Evolutionary conservation across 2,113 vertebrate species (phyloP).

Genomic region (Trochalopteron elliotii): DNA sequence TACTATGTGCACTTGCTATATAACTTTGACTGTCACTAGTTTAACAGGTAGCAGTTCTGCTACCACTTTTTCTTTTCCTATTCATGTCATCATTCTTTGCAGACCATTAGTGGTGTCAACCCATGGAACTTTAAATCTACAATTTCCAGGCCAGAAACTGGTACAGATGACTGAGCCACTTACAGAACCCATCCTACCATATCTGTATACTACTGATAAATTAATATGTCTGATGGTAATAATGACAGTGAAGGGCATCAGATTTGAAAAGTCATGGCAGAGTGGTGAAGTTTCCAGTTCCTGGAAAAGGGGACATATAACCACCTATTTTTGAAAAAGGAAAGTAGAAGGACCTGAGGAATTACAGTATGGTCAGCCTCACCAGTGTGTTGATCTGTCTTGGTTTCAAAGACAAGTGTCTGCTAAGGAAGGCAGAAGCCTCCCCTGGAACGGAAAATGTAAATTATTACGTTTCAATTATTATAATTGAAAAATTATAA

Average conservation of each 20-base stretch:
- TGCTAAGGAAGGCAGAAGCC: neutral
- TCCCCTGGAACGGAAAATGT: neutral
- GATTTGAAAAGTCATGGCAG: neutral
- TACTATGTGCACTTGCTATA: neutral
- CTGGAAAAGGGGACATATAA: neutral
- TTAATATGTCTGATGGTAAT: neutral
- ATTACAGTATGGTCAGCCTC: neutral
- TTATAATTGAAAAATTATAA: neutral
- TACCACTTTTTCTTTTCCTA: neutral
- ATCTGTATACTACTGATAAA: neutral
- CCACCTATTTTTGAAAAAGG: neutral
- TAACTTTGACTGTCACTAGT: neutral
- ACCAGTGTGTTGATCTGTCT: neutral
- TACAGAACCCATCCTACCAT: neutral
- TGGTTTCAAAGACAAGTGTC: neutral
- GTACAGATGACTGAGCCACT: neutral
- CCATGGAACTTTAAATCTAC: neutral
- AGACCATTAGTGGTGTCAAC: neutral
- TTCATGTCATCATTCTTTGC: neutral
- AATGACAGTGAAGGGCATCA: neutral
- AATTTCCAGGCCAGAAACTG: neutral
- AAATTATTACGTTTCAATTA: neutral
- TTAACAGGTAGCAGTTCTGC: neutral
- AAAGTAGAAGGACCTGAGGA: neutral
- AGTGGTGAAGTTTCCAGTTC: neutral